phyloP scores from a whole-genome alignment of 2,888 invertebrate species.

The Omphaloscelis lunosa region DNA sequence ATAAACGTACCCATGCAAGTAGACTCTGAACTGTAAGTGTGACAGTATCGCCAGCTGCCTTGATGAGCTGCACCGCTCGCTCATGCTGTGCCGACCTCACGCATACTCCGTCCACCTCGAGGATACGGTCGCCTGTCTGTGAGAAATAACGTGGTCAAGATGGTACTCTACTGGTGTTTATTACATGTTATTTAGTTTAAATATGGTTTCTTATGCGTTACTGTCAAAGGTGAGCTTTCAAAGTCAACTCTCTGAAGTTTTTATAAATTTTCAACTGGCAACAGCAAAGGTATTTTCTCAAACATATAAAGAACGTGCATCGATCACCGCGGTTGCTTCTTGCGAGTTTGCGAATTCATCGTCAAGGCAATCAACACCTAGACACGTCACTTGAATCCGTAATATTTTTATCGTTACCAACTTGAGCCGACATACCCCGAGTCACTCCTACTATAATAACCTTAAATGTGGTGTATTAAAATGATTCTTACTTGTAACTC shows the following conservation, averaged over 20 bases:
- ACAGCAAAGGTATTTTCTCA: background rate
- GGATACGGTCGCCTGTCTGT: constrained; percentile 96
- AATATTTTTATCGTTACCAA: background rate
- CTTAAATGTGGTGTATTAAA: no score
- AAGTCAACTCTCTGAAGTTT: background rate
- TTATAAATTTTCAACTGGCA: background rate
- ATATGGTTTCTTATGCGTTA: background rate
- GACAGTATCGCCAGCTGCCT: constrained; percentile 97
- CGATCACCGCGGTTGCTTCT: background rate
- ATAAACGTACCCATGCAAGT: constrained; percentile 90
- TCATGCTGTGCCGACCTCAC: constrained; percentile 98
- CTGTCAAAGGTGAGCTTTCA: background rate
- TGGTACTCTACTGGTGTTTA: no score
- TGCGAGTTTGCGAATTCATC: background rate
- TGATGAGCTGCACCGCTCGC: constrained; percentile 97
- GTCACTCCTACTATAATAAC: background rate
- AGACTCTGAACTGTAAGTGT: constrained; percentile 96
- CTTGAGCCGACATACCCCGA: background rate
- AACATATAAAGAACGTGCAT: background rate
- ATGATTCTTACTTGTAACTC: constrained; percentile 93
- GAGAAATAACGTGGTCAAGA: background rate
- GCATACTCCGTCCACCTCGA: constrained; percentile 97
- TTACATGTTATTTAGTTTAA: background rate
- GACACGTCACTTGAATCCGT: background rate
- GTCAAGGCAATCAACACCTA: no score